Base-by-base conservation (phyloP, 1,140 invertebrate species). In the Druon quercuslanigerum region DNA sequence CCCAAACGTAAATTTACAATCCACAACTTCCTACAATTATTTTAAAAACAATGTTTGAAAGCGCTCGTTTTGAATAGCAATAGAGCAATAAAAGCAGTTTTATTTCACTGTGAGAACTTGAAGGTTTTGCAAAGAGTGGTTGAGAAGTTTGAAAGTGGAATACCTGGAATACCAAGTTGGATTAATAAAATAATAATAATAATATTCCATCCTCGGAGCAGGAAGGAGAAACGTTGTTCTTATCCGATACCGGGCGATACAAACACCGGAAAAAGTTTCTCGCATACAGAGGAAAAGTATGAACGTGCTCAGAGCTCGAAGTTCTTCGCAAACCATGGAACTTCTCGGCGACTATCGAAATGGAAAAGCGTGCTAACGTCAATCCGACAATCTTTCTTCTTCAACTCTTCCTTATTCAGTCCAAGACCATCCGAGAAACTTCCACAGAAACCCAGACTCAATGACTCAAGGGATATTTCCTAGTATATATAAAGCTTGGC, bases 161-260 rank as follows among this genome's bases (percentile, higher is more conserved):
- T 25, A 66, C n/a, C 25, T 66, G 9, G 54, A 56, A 19, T 56
- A 56, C 3, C 54, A 56, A 56, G 7, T 57, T 40, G 60, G 20
- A 66, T 66, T 66, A 66, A 66, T 66, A 66, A 66, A 66, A 66
- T 66, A 66, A 66, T 66, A 20, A 56, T 56, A 57, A 57, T 57
- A 57, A 57, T n/a, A n/a, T 57, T 54, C 52, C 52, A 54, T 54
- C 52, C 5, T 54, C 52, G 20, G 20, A 40, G 20, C 19, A 40
- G 13, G 33, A 16, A 14, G 14, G 16, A 13, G 17, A 33, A 60
- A 60, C 19, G 20, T 60, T 60, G 57, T 60, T 60, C 12, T 33
- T 60, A 60, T 33, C 19, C 4, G 56, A 57, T 57, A 8, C 11
- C 11, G 25, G 0, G 56, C 56, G 56, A 57, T 57, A 57, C 56